These are phyloP conservation scores for Saguinus imperator DNA, from an alignment of 2,113 vertebrate species.

Conservation along the genomic window DNA sequence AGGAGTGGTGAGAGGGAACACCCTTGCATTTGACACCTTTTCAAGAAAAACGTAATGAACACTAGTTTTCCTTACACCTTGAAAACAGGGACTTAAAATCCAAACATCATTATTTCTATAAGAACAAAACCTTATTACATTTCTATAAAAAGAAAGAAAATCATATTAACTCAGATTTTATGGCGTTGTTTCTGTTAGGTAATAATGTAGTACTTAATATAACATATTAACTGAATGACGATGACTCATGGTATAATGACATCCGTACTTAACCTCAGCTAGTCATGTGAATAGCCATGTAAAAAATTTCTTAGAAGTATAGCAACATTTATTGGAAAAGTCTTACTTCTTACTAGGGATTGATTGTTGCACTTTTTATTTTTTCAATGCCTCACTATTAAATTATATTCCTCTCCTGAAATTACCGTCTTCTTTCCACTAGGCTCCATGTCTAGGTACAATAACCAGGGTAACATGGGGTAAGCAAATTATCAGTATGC, in stretches of 20 bases:
- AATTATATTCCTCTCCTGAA: not conserved
- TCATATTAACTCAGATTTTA: not conserved
- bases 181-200: not conserved
- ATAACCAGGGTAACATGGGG: not conserved
- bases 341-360: not conserved
- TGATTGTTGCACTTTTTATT: not conserved
- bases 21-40: not conserved
- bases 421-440: not conserved
- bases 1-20: not conserved
- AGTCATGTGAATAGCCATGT: not conserved
- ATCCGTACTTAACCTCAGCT: not conserved
- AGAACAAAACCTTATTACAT: not conserved
- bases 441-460: not conserved
- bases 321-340: not conserved
- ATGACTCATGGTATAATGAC: not conserved
- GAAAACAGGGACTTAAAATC: not conserved
- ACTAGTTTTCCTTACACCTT: conserved; percentile 1
- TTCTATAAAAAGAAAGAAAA: not conserved
- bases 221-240: not conserved
- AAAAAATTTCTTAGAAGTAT: not conserved
- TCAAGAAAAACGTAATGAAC: not conserved
- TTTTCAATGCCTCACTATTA: not conserved
- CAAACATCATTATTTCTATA: conserved; percentile 39
- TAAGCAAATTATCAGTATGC: not conserved
- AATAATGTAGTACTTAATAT: not conserved